phyloP scores from a whole-genome alignment of 1,140 invertebrate genomes.

The Diuraphis noxia region DNA sequence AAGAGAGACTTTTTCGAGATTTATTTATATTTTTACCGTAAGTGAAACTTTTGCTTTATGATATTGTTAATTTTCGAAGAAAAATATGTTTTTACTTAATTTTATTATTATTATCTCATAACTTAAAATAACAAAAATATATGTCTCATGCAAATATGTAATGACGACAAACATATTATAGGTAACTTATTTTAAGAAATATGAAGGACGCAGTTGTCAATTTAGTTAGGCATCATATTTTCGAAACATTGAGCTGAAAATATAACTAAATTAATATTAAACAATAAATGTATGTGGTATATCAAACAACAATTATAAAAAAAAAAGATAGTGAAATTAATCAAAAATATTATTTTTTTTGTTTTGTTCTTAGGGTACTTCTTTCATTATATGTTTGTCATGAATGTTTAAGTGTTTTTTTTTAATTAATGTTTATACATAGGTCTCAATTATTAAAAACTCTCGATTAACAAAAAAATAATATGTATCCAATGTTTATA shows the following conservation, averaged over 20 bases:
- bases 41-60: not conserved
- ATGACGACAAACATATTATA: not conserved
- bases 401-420: no score
- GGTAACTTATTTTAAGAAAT: not conserved
- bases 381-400: no score
- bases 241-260: slow-evolving; percentile 2
- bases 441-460: not conserved
- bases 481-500: not conserved
- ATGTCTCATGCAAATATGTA: not conserved
- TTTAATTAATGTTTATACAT: no score
- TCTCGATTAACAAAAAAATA: not conserved
- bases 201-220: not conserved
- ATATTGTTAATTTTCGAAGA: not conserved
- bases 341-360: not conserved
- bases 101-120: not conserved
- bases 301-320: not conserved
- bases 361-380: not conserved
- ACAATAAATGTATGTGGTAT: not conserved
- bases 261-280: not conserved
- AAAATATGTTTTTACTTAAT: not conserved
- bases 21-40: not conserved
- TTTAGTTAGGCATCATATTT: not conserved
- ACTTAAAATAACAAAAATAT: not conserved
- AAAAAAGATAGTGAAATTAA: not conserved
- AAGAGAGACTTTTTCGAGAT: not conserved